Conservation (phyloP, 2,797 vertebrate species). For the Natrix natrix region DNA sequence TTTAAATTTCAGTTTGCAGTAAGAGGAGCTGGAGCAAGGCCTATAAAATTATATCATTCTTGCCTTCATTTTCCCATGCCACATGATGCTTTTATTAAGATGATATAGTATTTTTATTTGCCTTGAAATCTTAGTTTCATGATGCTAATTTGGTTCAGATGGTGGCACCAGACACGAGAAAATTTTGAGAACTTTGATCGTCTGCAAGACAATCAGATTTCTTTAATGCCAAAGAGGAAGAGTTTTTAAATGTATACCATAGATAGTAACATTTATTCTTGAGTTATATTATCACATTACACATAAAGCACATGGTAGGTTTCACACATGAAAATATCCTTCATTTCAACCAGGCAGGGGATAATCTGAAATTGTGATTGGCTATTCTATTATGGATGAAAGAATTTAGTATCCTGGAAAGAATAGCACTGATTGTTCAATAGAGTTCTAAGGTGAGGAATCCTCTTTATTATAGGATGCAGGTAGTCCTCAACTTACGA, state of each 20-base stretch:
- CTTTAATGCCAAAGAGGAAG: conserved; percentile 63
- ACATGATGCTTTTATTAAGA: conserved; percentile 75
- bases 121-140: conserved; percentile 73
- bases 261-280: conserved; percentile 40
- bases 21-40: conserved; percentile 55
- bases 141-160: conserved; percentile 76
- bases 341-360: conserved; percentile 11
- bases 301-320: conserved; percentile 30
- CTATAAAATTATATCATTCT: conserved; percentile 68
- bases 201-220: conserved; percentile 64
- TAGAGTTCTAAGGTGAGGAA: neutral
- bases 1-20: conserved; percentile 68
- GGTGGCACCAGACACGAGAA: conserved; percentile 69
- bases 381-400: neutral
- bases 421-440: neutral
- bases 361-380: neutral
- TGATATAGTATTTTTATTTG: conserved; percentile 76
- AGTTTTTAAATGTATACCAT: conserved; percentile 30
- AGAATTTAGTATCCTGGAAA: neutral
- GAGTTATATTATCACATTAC: conserved; percentile 18
- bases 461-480: neutral
- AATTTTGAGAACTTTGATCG: conserved; percentile 71
- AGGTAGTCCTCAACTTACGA: neutral
- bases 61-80: conserved; percentile 65
- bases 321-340: conserved; percentile 10